phyloP scores from a whole-genome alignment of 2,113 vertebrate genomes.

The Leucoraja erinaceus region DNA sequence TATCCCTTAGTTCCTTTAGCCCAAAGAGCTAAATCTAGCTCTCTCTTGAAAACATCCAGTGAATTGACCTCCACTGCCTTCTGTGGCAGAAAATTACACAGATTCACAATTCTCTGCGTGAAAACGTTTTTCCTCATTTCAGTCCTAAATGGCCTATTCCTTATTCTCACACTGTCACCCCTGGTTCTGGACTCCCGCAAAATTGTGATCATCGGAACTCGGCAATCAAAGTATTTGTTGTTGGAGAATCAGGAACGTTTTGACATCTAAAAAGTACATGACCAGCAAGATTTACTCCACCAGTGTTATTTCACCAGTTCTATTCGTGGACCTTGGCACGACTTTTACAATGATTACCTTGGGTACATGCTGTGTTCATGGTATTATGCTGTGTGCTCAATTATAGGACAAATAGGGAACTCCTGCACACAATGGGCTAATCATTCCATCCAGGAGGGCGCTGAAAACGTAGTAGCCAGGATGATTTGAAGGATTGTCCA shows the following conservation, averaged over 20 bases:
- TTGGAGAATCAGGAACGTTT: not conserved
- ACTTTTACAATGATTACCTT: not conserved
- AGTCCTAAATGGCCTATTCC: too few species aligned
- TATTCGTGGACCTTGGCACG: not conserved
- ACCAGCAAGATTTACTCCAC: not conserved
- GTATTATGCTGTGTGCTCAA: not conserved
- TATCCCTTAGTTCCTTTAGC: too few species aligned
- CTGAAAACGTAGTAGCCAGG: not conserved
- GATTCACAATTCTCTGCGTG: too few species aligned
- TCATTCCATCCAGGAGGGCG: not conserved
- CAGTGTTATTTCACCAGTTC: not conserved
- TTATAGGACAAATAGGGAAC: not conserved
- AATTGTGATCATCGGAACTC: too few species aligned
- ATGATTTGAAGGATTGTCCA: not conserved
- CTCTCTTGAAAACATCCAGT: too few species aligned
- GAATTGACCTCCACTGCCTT: too few species aligned
- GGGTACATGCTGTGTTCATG: too few species aligned
- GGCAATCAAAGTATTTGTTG: not conserved
- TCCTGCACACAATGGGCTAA: not conserved
- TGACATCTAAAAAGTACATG: not conserved
- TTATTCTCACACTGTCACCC: too few species aligned
- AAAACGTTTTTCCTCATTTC: too few species aligned
- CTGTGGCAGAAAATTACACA: too few species aligned
- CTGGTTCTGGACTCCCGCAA: too few species aligned
- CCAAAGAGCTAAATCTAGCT: too few species aligned